Evolutionary conservation across 2,797 vertebrate species (phyloP), one percentile per base, ranked within the genome.

Genomic region (Vultur gryphus): DNA sequence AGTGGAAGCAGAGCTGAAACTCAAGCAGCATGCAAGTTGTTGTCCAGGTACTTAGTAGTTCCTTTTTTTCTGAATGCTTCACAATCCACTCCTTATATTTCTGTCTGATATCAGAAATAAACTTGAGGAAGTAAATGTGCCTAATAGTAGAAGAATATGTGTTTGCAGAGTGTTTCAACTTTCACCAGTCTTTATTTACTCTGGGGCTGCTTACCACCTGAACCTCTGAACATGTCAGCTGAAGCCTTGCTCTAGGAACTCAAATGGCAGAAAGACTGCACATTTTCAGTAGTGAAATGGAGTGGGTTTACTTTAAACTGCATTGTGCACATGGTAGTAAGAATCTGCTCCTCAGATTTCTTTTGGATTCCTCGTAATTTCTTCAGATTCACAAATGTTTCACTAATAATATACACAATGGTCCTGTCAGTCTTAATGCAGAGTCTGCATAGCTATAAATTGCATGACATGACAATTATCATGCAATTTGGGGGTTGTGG

Each of bases 391-490:
- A 46, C 73, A 91, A 94, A 69, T 35, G 66, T 84, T 89, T 93
- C 64, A 51, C 71, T 95, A 83, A 89, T 83, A 87, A 70, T 57
- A 70, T 51, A 92, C 86, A 92, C 91, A 93, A 84, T 90, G n/a
- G 61, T 77, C 49, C 39, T 58, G 58, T 85, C 92, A 87, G 81
- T 92, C 89, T 87, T n/a, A 77, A 57, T 62, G 86, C 52, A 77
- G 83, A 86, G 66, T 57, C 85, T 96, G 44, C 78, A 21, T 52
- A 91, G 83, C 77, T 87, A 83, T 95, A 89, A 96, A 93, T 92
- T 95, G 79, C 73, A 88, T 95, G 89, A 95, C 82, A 72, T 91
- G 90, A 96, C 87, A 94, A 96, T 93, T 95, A 95, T 48, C 79
- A 86, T 95, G 86, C 92, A 94, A 90, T 95, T 77, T 94, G 81